A percentile compares a stretch with the other conserved stretches of the same genome.
phyloP scores from a whole-genome alignment of 2,113 vertebrate species.

The Arenaria interpres region DNA sequence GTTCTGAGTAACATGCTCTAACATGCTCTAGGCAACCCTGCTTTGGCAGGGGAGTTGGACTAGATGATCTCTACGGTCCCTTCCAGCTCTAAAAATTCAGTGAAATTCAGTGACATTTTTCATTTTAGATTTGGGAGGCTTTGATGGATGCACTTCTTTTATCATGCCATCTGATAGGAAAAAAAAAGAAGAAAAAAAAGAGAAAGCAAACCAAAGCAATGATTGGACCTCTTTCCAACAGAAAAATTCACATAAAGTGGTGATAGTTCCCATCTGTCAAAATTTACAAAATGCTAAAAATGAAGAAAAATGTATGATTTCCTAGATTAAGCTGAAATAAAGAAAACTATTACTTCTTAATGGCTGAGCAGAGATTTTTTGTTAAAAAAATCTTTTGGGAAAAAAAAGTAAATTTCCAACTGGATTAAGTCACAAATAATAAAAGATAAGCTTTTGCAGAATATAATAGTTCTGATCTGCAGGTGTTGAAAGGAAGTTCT shows the following conservation, averaged over 20 bases:
- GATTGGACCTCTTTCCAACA: neutral
- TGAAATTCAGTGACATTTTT: no score
- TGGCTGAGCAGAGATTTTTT: neutral
- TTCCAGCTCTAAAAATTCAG: no score
- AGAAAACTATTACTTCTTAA: neutral
- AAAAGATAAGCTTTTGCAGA: neutral
- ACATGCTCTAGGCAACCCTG: no score
- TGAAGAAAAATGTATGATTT: neutral
- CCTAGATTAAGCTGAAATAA: neutral
- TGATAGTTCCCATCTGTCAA: neutral
- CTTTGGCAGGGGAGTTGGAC: no score
- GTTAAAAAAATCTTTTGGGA: neutral
- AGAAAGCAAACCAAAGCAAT: neutral
- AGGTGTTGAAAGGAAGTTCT: neutral
- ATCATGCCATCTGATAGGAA: neutral
- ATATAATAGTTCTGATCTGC: neutral
- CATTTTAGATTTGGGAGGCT: neutral
- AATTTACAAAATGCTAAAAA: neutral
- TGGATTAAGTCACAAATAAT: neutral
- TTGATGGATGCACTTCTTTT: neutral
- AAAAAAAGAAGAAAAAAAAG: neutral
- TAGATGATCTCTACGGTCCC: no score
- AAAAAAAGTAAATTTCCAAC: neutral
- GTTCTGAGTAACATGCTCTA: no score
- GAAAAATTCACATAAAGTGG: neutral